A percentile compares a stretch with the other conserved stretches of the same genome.
phyloP scores from a whole-genome alignment of 2,888 invertebrate species.

The Imbricaverruca yamaguchii region DNA sequence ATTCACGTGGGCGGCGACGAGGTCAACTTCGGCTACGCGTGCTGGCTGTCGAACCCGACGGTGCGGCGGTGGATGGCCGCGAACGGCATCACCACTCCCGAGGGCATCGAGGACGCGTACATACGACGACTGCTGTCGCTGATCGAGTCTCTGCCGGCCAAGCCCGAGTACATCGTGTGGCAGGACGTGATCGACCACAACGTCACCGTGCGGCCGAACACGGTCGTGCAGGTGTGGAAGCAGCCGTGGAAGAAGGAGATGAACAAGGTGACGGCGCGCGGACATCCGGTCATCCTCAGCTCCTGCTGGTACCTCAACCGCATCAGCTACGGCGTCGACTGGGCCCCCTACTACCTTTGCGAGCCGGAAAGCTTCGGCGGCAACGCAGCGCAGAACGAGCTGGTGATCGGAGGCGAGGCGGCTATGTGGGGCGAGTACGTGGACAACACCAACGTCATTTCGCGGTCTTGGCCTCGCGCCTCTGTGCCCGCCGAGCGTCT shows the following conservation, averaged over 20 bases:
- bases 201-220: conserved; percentile 40
- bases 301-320: conserved; percentile 83
- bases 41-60: conserved; percentile 52
- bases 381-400: conserved; percentile 48
- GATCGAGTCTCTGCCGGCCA: conserved; percentile 42
- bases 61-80: conserved; percentile 17
- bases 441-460: conserved; percentile 55
- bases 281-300: conserved; percentile 62
- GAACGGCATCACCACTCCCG: neutral
- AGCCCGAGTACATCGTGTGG: conserved; percentile 52
- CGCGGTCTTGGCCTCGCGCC: conserved; percentile 72
- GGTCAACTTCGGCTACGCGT: conserved; percentile 57
- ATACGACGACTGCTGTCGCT: conserved; percentile 54
- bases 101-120: conserved; percentile 57
- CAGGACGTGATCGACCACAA: conserved; percentile 80
- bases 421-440: conserved; percentile 90
- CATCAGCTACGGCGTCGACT: conserved; percentile 57
- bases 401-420: conserved; percentile 81
- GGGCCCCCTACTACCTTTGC: conserved; percentile 59
- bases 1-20: conserved; percentile 93
- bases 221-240: conserved; percentile 50
- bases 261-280: conserved; percentile 51
- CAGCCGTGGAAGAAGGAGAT: conserved; percentile 28
- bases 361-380: conserved; percentile 57
- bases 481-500: conserved; percentile 77